These are phyloP conservation scores for Hemichromis elongatus DNA, from an alignment of 2,113 vertebrate species.

Conservation along the genomic window DNA sequence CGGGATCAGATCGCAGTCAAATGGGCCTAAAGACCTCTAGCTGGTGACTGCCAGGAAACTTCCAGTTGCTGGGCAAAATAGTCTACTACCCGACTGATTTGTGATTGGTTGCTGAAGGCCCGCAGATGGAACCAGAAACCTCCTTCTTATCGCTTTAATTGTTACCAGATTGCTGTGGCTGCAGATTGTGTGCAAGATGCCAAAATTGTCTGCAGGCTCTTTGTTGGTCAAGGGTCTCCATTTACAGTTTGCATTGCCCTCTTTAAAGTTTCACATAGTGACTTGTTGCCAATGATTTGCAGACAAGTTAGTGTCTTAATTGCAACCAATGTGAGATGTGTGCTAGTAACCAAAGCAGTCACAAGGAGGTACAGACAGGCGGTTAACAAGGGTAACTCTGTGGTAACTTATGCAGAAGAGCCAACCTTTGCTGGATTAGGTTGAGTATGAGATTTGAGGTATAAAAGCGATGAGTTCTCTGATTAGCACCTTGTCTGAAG, in stretches of 20 bases:
- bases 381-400: neutral
- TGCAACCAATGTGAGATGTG: neutral
- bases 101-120: neutral
- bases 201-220: neutral
- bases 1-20: rapidly evolving
- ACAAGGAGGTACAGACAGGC: rapidly evolving
- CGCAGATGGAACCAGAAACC: neutral
- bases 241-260: neutral
- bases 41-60: neutral
- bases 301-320: neutral
- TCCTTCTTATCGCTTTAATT: neutral
- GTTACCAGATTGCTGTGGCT: neutral
- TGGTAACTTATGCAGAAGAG: neutral
- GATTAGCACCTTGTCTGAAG: neutral
- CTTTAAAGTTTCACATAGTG: rapidly evolving
- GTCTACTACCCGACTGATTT: neutral
- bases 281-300: neutral
- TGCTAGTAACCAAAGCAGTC: neutral
- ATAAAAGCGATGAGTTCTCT: rapidly evolving
- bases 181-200: neutral
- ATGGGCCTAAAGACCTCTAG: neutral
- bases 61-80: neutral
- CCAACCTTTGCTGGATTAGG: neutral
- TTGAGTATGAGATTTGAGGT: rapidly evolving
- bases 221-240: rapidly evolving